Base-by-base conservation (phyloP, 1,140 invertebrate genomes). In the Campoletis sonorensis region DNA sequence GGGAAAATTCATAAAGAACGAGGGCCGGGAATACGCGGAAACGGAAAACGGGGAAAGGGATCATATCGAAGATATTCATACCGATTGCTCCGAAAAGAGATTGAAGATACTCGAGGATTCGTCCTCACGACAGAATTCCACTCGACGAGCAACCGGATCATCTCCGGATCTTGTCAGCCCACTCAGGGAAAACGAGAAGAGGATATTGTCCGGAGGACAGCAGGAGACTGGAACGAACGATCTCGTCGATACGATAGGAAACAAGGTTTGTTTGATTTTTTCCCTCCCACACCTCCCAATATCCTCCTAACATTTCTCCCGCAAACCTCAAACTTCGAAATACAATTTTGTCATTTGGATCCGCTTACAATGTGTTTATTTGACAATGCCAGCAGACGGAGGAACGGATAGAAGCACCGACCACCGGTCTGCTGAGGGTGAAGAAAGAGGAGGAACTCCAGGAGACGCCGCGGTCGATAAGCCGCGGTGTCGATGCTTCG, bases 361-460 rank as follows among this genome's bases (percentile, higher is more conserved):
- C n/a, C n/a, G n/a, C n/a, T n/a, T n/a, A n/a, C 23, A 23, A 64
- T 23, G 4, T 11, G 1, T 26, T 26, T 15, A 21, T 64, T 64
- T 54, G 54, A 77, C 8, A 90, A 88, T 89, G 89, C 87, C 88
- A 85, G 84, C 86, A 84, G 87, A 87, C 89, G 82, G 88, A 90
- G 83, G 90, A 91, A 72, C 89, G 89, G 80, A 83, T 89, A 88
- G 89, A 89, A 85, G 86, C 89, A 1, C 76, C 76, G 77, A 90
- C 90, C 61, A 90, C 89, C 67, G 91, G 90, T 84, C 86, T 92
- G 68, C 78, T 92, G 72, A 89, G 91, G 86, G 91, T 92, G 81
- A 92, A 92, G 80, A 92, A 92, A 70, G 91, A 92, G 72, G 91
- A 92, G 70, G 91, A 92, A 45, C 82, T 92, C 1, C 91, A 92